Conservation (phyloP, 2,888 invertebrate species). For the Orthosia gracilis region DNA sequence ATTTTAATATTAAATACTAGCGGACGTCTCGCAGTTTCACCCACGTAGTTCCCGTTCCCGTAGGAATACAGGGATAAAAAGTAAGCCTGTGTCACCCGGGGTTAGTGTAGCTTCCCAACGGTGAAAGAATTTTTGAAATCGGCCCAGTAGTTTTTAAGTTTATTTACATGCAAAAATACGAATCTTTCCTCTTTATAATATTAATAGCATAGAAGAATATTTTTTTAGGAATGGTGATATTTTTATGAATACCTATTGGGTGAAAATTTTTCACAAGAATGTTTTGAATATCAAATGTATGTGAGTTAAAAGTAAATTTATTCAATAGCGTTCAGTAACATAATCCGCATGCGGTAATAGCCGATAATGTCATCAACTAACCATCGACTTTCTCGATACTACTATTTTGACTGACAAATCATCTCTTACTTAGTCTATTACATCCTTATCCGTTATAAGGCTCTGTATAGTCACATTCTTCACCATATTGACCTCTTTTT, state of each 20-base stretch:
- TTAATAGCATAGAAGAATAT: no score
- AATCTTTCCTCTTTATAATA: no score
- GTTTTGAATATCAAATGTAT: not conserved
- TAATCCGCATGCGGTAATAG: slow-evolving; percentile 6
- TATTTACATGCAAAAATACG: no score
- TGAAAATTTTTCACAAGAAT: not conserved
- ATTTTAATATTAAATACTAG: not conserved
- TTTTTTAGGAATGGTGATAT: not conserved
- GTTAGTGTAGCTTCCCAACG: no score
- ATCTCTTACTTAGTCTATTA: no score
- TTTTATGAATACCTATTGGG: not conserved
- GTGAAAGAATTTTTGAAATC: no score
- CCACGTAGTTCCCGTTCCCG: no score
- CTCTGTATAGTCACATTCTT: not conserved
- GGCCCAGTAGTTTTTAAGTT: no score
- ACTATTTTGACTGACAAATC: not conserved
- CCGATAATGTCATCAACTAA: not conserved
- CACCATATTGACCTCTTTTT: no score
- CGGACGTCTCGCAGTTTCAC: no score
- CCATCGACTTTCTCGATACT: not conserved
- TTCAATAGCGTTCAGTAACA: slow-evolving; percentile 18
- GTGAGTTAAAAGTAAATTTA: slow-evolving; percentile 21
- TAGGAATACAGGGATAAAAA: no score
- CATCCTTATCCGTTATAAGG: not conserved
- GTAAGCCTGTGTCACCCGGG: no score